These are phyloP conservation scores for Oopsacas minuta DNA, from an alignment of 37 sponge, comb jelly and placozoan genomes.

Conservation along the genomic window DNA sequence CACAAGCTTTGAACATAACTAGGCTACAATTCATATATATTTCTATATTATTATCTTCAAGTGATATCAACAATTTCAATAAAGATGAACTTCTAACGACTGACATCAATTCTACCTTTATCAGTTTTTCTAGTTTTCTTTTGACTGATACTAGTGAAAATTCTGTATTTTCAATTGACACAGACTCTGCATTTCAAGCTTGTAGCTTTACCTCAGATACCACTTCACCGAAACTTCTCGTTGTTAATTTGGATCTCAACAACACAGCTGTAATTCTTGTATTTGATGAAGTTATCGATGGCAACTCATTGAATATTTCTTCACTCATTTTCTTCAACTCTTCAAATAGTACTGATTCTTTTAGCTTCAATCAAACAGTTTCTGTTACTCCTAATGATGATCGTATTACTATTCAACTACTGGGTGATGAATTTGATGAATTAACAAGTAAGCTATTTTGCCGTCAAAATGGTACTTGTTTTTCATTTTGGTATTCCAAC, in stretches of 20 bases:
- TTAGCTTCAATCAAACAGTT: background rate
- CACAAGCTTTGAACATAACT: background rate
- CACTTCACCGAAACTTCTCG: conserved; percentile 18
- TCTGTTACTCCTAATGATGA: background rate
- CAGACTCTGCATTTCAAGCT: background rate
- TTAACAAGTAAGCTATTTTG: background rate
- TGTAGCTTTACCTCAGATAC: background rate
- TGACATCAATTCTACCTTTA: background rate
- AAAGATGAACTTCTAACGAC: background rate
- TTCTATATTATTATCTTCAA: background rate
- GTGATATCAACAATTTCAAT: conserved; percentile 16
- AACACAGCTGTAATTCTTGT: background rate
- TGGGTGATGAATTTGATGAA: background rate
- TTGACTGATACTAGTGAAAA: conserved; percentile 19
- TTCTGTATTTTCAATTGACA: background rate
- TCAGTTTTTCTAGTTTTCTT: background rate
- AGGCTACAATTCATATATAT: background rate
- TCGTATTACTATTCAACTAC: background rate
- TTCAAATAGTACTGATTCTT: background rate
- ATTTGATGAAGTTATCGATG: background rate
- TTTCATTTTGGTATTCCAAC: background rate
- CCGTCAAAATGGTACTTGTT: background rate
- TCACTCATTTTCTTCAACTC: background rate
- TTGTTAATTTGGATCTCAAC: conserved; percentile 11
- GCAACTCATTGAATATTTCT: background rate